Evolutionary conservation across 2,113 vertebrate species (phyloP).

Genomic region (Thymallus thymallus): DNA sequence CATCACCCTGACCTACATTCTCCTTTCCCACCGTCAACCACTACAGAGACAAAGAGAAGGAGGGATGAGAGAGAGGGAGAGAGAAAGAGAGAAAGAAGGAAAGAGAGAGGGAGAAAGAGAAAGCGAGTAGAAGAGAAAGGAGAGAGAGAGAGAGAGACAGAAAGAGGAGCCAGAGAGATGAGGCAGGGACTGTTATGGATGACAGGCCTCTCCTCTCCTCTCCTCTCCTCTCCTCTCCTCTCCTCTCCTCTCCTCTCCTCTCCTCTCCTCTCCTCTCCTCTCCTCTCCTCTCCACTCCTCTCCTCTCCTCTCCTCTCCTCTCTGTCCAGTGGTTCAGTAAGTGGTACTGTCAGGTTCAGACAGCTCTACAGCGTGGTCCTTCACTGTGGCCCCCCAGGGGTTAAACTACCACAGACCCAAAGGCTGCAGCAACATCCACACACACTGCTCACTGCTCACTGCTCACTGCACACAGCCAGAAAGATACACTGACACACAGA

Average conservation of each 20-base stretch:
- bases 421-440: background rate
- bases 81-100: background rate
- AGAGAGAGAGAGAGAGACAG: background rate
- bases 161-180: background rate
- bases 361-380: constrained; percentile 18
- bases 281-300: too few relatives aligned
- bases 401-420: background rate
- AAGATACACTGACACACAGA: background rate
- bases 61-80: background rate
- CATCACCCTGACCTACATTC: background rate
- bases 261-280: too few relatives aligned
- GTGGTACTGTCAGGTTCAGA: constrained; percentile 14
- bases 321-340: background rate
- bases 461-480: background rate
- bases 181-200: background rate
- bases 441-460: background rate
- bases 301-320: background rate
- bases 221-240: too few relatives aligned
- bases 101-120: background rate
- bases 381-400: background rate
- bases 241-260: too few relatives aligned
- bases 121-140: too few relatives aligned
- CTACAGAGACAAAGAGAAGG: background rate
- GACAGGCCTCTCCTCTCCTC: too few relatives aligned
- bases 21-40: background rate